Evolutionary conservation across 2,888 invertebrate species (phyloP).

Genomic region (Tuberolachnus salignus): DNA sequence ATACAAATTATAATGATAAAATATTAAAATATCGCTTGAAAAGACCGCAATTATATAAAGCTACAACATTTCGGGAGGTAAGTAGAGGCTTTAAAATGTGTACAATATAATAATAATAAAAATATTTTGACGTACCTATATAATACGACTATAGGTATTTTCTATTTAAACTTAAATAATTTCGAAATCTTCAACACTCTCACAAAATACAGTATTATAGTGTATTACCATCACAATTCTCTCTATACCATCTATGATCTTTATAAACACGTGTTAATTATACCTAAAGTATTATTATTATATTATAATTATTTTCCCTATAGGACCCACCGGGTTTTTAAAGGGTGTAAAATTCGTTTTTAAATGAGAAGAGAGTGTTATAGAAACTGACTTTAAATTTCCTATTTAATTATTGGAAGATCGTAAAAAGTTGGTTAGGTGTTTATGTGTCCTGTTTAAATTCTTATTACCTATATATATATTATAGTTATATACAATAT

Average conservation of each 20-base stretch:
- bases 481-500: neutral
- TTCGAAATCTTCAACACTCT: no score
- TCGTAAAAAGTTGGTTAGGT: slow-evolving; percentile 30
- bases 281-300: neutral
- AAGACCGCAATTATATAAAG: no score
- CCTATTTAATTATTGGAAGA: slow-evolving; percentile 23
- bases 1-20: no score
- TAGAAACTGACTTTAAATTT: slow-evolving; percentile 28
- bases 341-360: slow-evolving; percentile 12
- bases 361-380: neutral
- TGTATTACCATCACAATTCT: no score
- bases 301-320: neutral
- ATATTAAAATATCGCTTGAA: no score
- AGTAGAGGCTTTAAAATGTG: no score
- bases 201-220: no score
- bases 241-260: neutral
- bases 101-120: no score
- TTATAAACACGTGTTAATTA: slow-evolving; percentile 10
- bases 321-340: neutral
- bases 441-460: neutral
- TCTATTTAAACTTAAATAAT: no score
- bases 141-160: no score
- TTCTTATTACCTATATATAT: neutral
- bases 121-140: no score
- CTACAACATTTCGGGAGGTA: no score